Evolutionary conservation across 1,140 invertebrate genomes (phyloP).

Genomic region (Drosophila kurseongensis): DNA sequence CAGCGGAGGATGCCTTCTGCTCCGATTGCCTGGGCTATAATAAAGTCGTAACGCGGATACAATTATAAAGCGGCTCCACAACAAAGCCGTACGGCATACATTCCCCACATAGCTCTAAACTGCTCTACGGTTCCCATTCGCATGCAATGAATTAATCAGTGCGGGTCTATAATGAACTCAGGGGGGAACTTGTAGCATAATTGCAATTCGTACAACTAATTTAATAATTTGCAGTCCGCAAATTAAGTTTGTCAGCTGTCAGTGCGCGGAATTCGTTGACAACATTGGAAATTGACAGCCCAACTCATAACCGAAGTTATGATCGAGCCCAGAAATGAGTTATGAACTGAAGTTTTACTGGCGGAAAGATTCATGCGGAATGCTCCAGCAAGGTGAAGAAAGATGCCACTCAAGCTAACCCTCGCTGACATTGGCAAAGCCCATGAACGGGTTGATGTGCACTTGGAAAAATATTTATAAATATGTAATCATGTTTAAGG

Average conservation of each 20-base stretch:
- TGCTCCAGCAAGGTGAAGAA: conserved; percentile 24
- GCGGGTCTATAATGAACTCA: conserved; percentile 47
- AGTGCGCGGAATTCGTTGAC: conserved; percentile 77
- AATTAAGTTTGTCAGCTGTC: conserved; percentile 83
- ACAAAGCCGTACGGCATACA: conserved; percentile 77
- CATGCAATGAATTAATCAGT: conserved; percentile 78
- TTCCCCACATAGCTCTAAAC: conserved; percentile 55
- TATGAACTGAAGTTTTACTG: conserved; percentile 62
- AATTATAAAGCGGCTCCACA: conserved; percentile 78
- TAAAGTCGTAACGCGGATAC: conserved; percentile 81
- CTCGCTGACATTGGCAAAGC: conserved; percentile 14
- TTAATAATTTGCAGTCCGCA: conserved; percentile 76
- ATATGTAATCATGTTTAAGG: neutral
- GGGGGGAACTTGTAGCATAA: conserved; percentile 34
- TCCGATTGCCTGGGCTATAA: conserved; percentile 48
- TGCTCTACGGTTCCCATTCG: conserved; percentile 11
- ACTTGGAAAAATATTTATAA: conserved; percentile 2
- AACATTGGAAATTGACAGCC: conserved; percentile 76
- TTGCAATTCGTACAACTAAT: conserved; percentile 81
- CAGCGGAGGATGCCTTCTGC: conserved; percentile 39
- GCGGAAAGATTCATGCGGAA: conserved; percentile 5
- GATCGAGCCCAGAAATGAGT: conserved; percentile 69
- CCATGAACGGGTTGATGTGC: conserved; percentile 18
- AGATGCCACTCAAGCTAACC: conserved; percentile 32
- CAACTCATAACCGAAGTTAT: conserved; percentile 78